phyloP scores from a whole-genome alignment of 30 jellyfish, hydroid and myxozoan species.

The Clytia hemisphaerica region DNA sequence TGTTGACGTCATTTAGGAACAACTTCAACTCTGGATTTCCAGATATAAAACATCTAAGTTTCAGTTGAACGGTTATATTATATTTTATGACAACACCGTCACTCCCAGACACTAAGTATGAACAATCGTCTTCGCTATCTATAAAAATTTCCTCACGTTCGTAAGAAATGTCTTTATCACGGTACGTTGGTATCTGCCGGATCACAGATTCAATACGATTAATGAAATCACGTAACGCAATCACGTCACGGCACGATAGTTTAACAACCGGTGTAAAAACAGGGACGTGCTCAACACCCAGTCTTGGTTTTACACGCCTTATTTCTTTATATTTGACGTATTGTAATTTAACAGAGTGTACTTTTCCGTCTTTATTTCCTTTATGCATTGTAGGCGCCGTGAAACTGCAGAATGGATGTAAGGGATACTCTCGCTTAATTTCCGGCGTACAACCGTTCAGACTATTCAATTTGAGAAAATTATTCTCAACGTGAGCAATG shows the following conservation, averaged over 20 bases:
- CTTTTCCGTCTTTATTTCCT: slow-evolving; percentile 37
- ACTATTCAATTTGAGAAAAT: slow-evolving; percentile 35
- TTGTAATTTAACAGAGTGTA: slow-evolving; percentile 74
- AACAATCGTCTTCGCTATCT: slow-evolving; percentile 82
- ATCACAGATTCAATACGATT: slow-evolving; percentile 55
- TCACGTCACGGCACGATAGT: slow-evolving; percentile 46
- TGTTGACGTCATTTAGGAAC: slow-evolving; percentile 46
- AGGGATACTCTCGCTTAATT: slow-evolving; percentile 53
- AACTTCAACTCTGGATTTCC: slow-evolving; percentile 54
- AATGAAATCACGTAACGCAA: slow-evolving; percentile 39
- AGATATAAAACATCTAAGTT: slow-evolving; percentile 56
- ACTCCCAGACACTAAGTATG: slow-evolving; percentile 71
- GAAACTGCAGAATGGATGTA: slow-evolving; percentile 72
- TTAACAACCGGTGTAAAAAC: slow-evolving; percentile 66
- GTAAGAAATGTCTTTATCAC: slow-evolving; percentile 68
- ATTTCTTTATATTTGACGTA: slow-evolving; percentile 76
- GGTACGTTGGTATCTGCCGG: slow-evolving; percentile 62
- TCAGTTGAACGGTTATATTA: slow-evolving; percentile 62
- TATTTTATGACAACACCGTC: slow-evolving; percentile 55
- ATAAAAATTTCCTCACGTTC: slow-evolving; percentile 73
- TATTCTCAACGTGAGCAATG: slow-evolving; percentile 40
- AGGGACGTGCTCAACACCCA: slow-evolving; percentile 61
- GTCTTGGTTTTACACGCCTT: slow-evolving; percentile 34
- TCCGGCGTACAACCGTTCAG: slow-evolving; percentile 18
- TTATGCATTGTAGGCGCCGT: slow-evolving; percentile 51